Evolutionary conservation across 1,140 invertebrate species (phyloP), one percentile per base, ranked within the genome.

Genomic region (Druon quercuslanigerum): DNA sequence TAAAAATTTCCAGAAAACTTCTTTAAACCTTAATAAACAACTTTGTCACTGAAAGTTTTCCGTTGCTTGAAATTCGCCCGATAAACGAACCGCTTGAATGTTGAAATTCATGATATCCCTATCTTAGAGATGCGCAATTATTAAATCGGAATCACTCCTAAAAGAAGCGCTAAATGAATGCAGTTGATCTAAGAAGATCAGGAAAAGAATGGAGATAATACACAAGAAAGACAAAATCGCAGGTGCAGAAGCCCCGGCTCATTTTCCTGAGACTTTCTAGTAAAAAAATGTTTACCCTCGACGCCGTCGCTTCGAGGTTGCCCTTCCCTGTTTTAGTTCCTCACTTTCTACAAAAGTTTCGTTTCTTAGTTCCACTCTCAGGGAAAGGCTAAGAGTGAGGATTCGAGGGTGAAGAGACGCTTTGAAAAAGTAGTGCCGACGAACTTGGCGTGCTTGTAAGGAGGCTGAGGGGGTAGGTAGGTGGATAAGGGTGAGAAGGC

Each of bases 401-500:
- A 66, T 20, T 25, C 33, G 20, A 16, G 20, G 20, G 19, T 8
- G 13, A 66, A 66, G 25, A 66, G 13, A 2, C 20, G 6, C 2
- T 16, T 40, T 40, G 33, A 66, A 66, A 46, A 46, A 66, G 16
- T 66, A 40, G 60, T 40, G 60, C 4, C 60, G 25, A 66, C 11
- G 20, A 66, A 66, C 25, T 66, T 66, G 56, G 25, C 19, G 20
- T 25, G 9, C 14, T 56, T n/a, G 50, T n/a, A 50, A 20, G 51
- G 51, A 25, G 20, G 20, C 66, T 73, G 82, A 71, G 70, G 74
- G 54, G 73, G 66, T 60, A 74, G 72, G 73, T 40, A 71, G 75
- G 79, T 70, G 79, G 81, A 83, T 81, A 70, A 79, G 80, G 72
- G 77, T 74, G 66, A 79, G 79, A 25, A 46, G 56, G 75, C 75